phyloP scores from a whole-genome alignment of 2,113 vertebrate genomes.

The Periophthalmus modestus region DNA sequence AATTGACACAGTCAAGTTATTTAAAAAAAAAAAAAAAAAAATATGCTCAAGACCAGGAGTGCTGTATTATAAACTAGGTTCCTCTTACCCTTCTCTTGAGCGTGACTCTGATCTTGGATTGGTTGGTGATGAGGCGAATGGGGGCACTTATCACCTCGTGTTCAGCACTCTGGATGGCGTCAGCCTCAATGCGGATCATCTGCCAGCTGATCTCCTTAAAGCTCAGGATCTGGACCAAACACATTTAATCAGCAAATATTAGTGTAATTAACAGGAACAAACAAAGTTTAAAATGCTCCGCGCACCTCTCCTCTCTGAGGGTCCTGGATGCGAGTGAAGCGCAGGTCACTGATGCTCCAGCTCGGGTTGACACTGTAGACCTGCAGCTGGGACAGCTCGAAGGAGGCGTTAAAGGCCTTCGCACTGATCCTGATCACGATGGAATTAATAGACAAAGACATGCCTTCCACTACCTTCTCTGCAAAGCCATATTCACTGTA shows the following conservation, averaged over 20 bases:
- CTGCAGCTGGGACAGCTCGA: conserved; percentile 96
- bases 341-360: conserved; percentile 89
- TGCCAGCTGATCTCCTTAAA: conserved; percentile 99
- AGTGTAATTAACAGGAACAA: background rate
- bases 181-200: conserved; percentile 98
- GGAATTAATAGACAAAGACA: conserved; percentile 95
- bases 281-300: too few species aligned
- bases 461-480: conserved; percentile 98
- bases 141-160: conserved; percentile 96
- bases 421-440: conserved; percentile 95
- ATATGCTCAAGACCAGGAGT: too few species aligned
- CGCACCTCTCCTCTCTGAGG: conserved; percentile 90
- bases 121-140: conserved; percentile 97
- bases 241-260: fast-evolving
- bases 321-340: conserved; percentile 91
- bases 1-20: too few species aligned
- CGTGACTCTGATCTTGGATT: conserved; percentile 94
- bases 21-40: too few species aligned
- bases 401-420: conserved; percentile 98
- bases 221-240: conserved; percentile 85
- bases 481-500: conserved; percentile 97
- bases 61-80: too few species aligned
- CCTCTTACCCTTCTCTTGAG: conserved; percentile 93
- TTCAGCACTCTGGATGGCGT: conserved; percentile 94
- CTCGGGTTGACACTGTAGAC: conserved; percentile 97